phyloP scores from a whole-genome alignment of 2,797 vertebrate genomes.

The Monodelphis domestica region DNA sequence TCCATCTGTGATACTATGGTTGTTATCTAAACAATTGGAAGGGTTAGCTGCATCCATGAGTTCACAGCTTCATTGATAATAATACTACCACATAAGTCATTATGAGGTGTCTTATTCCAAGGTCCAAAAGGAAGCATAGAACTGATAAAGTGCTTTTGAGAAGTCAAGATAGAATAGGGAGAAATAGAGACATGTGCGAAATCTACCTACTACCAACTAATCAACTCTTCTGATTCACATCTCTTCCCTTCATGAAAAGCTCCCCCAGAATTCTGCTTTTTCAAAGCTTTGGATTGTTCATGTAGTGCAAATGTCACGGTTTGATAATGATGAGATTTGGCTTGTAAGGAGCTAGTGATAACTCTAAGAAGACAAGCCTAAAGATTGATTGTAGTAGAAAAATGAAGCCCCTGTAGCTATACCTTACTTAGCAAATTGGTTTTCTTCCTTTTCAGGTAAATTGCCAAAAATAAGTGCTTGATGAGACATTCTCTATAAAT shows the following conservation, averaged over 20 bases:
- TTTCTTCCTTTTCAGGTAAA: background rate
- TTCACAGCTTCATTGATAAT: background rate
- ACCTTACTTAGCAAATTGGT: background rate
- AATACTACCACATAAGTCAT: background rate
- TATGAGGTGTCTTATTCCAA: background rate
- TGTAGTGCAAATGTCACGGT: background rate
- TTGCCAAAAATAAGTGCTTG: background rate
- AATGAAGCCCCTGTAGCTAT: background rate
- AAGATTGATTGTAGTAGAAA: background rate
- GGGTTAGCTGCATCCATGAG: background rate
- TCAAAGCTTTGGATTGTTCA: background rate
- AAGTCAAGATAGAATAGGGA: background rate
- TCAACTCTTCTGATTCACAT: background rate
- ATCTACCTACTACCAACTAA: background rate
- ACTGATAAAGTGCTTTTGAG: background rate
- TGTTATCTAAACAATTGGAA: background rate
- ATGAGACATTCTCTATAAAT: background rate
- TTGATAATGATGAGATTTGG: background rate
- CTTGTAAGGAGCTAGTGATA: background rate
- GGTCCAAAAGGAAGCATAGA: background rate
- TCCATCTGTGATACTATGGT: background rate
- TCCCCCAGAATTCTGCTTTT: background rate
- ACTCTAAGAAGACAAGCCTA: background rate
- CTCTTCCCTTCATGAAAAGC: background rate
- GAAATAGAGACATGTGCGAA: background rate